Evolutionary conservation across 2,888 invertebrate species (phyloP).

Genomic region (Parnassius mnemosyne): DNA sequence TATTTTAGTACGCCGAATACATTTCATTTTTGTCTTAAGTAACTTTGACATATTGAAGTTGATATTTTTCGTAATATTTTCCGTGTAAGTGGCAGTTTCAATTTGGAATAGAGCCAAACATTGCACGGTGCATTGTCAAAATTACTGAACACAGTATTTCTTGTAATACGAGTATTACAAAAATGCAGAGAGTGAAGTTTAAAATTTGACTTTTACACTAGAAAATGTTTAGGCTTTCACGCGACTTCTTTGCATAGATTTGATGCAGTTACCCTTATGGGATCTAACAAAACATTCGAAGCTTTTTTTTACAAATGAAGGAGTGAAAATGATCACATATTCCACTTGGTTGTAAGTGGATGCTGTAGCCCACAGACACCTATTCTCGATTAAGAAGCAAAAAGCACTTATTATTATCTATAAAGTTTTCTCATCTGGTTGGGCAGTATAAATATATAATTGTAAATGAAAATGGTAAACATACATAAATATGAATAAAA

Average conservation of each 20-base stretch:
- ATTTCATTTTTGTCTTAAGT: slow-evolving; percentile 1
- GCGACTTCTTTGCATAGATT: not conserved
- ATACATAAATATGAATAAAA: no score
- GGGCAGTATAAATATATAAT: no score
- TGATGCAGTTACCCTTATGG: not conserved
- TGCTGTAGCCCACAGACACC: no score
- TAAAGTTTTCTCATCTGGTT: no score
- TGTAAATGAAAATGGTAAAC: no score
- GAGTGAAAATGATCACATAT: no score
- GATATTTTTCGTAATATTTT: slow-evolving; percentile 15
- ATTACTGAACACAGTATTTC: slow-evolving; percentile 16
- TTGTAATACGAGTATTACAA: slow-evolving; percentile 15
- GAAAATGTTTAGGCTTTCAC: slow-evolving; percentile 7
- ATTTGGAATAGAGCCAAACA: slow-evolving; percentile 23
- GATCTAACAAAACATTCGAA: no score
- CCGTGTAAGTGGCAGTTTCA: slow-evolving; percentile 22
- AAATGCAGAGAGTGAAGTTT: slow-evolving; percentile 12
- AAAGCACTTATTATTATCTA: no score
- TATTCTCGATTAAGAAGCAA: no score
- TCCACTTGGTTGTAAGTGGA: no score
- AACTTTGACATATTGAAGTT: slow-evolving; percentile 11
- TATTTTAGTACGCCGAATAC: no score
- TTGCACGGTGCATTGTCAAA: slow-evolving; percentile 12
- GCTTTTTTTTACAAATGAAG: no score
- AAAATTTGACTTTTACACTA: slow-evolving; percentile 8